A percentile compares a stretch with the other conserved stretches of the same genome.
Evolutionary conservation across 2,113 vertebrate genomes (phyloP).

Genomic region (Turnix velox): DNA sequence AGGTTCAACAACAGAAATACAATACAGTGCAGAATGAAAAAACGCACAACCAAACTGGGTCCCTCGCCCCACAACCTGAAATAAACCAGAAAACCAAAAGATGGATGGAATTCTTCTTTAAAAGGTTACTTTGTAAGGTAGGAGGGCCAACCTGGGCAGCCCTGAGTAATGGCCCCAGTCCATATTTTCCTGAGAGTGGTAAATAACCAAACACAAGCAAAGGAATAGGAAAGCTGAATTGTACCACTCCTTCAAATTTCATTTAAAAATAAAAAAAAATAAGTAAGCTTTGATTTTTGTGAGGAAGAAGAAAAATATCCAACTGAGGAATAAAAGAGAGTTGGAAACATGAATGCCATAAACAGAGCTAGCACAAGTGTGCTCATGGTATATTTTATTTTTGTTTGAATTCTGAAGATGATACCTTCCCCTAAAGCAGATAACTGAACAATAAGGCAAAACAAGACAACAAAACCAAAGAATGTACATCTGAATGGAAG

Average conservation of each 20-base stretch:
- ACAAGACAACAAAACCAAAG: background rate
- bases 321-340: background rate
- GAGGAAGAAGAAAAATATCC: slow-evolving; percentile 6
- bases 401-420: background rate
- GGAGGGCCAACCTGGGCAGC: background rate
- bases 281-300: slow-evolving; percentile 7
- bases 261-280: background rate
- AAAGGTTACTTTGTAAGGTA: background rate
- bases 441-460: background rate
- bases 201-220: background rate
- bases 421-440: slow-evolving; percentile 20
- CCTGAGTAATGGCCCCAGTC: background rate
- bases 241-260: background rate
- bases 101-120: background rate
- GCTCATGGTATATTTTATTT: background rate
- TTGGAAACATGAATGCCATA: slow-evolving; percentile 14
- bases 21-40: background rate
- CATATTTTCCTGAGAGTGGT: background rate
- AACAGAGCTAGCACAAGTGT: background rate
- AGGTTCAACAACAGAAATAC: background rate
- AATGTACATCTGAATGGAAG: slow-evolving; percentile 44
- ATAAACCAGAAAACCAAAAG: background rate
- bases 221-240: background rate
- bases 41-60: background rate
- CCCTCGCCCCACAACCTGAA: background rate